phyloP scores from a whole-genome alignment of 2,113 vertebrate species.

The Corythoichthys intestinalis region DNA sequence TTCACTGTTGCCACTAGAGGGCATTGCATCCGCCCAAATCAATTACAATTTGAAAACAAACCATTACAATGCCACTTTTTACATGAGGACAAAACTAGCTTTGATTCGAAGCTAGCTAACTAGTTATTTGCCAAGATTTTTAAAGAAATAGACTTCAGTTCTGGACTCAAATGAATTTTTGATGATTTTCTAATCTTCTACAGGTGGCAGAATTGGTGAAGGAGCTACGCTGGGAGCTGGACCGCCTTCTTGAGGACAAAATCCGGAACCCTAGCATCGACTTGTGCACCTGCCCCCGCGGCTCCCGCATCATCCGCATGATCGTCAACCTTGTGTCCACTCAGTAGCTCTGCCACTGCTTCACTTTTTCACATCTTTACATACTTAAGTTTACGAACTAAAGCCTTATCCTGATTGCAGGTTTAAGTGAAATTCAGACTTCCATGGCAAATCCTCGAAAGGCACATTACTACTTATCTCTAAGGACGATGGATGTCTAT shows the following conservation, averaged over 20 bases:
- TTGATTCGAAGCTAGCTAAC: no score
- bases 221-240: slow-evolving; percentile 89
- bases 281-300: slow-evolving; percentile 85
- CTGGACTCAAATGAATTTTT: not conserved
- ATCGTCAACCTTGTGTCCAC: slow-evolving; percentile 95
- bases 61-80: no score
- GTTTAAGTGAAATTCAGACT: not conserved
- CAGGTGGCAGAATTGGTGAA: slow-evolving; percentile 94
- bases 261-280: slow-evolving; percentile 91
- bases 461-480: not conserved
- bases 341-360: slow-evolving; percentile 62
- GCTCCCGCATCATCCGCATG: slow-evolving; percentile 89
- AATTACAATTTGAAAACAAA: no score
- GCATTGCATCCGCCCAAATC: no score
- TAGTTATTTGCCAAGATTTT: no score
- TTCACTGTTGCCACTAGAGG: no score
- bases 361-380: not conserved
- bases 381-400: not conserved
- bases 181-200: not conserved
- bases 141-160: not conserved
- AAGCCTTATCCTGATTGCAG: not conserved
- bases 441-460: not conserved
- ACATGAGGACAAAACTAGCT: no score
- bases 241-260: slow-evolving; percentile 94
- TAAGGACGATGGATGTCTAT: no score